phyloP scores from a whole-genome alignment of 2,797 vertebrate species.

The Balearica regulorum region DNA sequence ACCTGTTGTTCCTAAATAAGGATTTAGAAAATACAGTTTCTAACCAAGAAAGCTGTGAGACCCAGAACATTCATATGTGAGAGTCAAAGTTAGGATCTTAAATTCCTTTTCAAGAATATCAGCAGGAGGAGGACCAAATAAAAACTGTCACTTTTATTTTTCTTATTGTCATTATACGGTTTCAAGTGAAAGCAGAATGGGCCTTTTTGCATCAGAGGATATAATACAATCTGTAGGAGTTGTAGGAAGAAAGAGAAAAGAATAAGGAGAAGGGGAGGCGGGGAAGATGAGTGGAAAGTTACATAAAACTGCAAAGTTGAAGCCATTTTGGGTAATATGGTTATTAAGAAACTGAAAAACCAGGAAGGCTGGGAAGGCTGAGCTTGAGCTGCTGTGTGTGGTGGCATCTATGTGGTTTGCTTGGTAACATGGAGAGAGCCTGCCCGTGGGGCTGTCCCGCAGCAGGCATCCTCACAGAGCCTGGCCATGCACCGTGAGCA shows the following conservation, averaged over 20 bases:
- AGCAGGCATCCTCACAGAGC: background rate
- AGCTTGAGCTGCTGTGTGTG: background rate
- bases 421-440: background rate
- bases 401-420: background rate
- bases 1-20: background rate
- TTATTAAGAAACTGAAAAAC: background rate
- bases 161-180: background rate
- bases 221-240: constrained; percentile 33
- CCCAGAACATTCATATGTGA: background rate
- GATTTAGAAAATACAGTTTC: background rate
- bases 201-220: constrained; percentile 14
- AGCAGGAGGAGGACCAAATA: constrained; percentile 18
- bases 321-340: background rate
- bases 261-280: background rate
- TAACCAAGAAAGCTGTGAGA: accelerated
- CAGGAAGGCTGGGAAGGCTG: accelerated
- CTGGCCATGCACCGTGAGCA: accelerated
- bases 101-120: background rate
- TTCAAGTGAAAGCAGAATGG: constrained; percentile 16
- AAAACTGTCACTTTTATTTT: constrained; percentile 30
- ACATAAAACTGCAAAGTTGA: background rate
- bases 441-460: background rate
- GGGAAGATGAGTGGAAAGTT: background rate
- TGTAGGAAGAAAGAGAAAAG: background rate
- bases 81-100: background rate